Percentiles rank a stretch among this genome's conserved stretches.
These are phyloP conservation scores for Stomatorhinus walkeri DNA, from an alignment of 2,797 vertebrate genomes.

Conservation along the genomic window DNA sequence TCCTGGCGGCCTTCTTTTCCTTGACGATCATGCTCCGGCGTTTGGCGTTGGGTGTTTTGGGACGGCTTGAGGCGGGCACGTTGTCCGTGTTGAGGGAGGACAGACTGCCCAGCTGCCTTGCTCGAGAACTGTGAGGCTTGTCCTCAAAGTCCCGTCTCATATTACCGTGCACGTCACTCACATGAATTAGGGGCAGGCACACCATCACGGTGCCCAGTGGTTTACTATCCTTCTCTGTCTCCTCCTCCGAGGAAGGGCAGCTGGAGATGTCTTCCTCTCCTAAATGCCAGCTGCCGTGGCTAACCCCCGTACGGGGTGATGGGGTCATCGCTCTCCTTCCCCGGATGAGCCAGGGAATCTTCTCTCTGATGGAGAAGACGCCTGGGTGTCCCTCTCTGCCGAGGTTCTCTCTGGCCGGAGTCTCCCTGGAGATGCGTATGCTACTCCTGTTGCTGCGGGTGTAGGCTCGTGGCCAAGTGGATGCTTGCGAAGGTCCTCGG, in stretches of 20 bases:
- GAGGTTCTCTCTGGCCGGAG: conserved; percentile 8
- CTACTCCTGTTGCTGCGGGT: conserved; percentile 36
- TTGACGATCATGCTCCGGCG: conserved; percentile 59
- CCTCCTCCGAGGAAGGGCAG: conserved; percentile 56
- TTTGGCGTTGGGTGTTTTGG: conserved; percentile 44
- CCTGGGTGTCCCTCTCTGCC: conserved; percentile 26
- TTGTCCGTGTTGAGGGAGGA: conserved; percentile 12
- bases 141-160: neutral
- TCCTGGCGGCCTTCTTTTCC: conserved; percentile 69
- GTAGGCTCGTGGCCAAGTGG: conserved; percentile 19
- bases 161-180: neutral
- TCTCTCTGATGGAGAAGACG: conserved; percentile 34
- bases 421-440: conserved; percentile 32
- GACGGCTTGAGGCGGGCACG: conserved; percentile 25
- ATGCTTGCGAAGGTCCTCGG: conserved; percentile 4
- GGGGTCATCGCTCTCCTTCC: neutral
- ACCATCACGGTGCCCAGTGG: conserved; percentile 36
- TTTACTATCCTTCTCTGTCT: conserved; percentile 46
- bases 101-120: neutral
- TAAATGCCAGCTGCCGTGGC: conserved; percentile 48
- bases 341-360: neutral
- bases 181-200: conserved; percentile 23
- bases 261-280: conserved; percentile 44
- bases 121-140: neutral
- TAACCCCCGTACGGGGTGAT: conserved; percentile 13